Evolutionary conservation across 1,140 invertebrate genomes (phyloP), one percentile per base, ranked within the genome.

Genomic region (Ganaspis sp.): DNA sequence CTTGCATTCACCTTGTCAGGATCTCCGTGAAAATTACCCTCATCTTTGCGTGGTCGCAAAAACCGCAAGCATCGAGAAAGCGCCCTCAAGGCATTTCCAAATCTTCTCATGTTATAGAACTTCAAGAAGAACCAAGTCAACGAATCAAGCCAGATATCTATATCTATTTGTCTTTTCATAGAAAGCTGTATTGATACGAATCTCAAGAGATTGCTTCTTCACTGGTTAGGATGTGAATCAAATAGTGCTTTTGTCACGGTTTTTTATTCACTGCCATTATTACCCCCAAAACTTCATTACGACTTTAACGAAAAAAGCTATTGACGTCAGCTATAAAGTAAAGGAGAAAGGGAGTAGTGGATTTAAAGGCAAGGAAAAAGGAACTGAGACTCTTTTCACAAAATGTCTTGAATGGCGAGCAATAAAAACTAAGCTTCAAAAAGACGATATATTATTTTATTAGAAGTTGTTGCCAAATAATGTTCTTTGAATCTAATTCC

Each of bases 211-310:
- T 58, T 58, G 45, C 45, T 49, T 49, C 15, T 49, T 26, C 26
- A 26, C 9, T 58, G 21, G 54, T 26, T 23, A 58, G 54, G 11
- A 58, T 23, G 21, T 58, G 21, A 58, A 58, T 26, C 21, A 58
- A 58, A 58, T 58, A 23, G 54, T 26, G 19, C 54, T 58, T 58
- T 58, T 29, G 54, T 58, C 23, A 11, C 21, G 9, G 53, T 54
- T 54, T 58, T 58, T 58, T 58, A 58, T 26, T 58, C 21, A 58
- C 54, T 58, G 23, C 3, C 26, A 11, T 26, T 58, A 58, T 29
- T 64, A 34, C 23, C 58, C 23, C 58, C 9, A 12, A 64, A 64
- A 64, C 58, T 64, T 64, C 58, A 26, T 64, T 64, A 64, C 23
- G 54, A 4, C 12, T 64, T n/a, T 26, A 1, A 26, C 58, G 29